Conservation (phyloP, 2,113 vertebrate genomes). For the Megaleporinus macrocephalus region DNA sequence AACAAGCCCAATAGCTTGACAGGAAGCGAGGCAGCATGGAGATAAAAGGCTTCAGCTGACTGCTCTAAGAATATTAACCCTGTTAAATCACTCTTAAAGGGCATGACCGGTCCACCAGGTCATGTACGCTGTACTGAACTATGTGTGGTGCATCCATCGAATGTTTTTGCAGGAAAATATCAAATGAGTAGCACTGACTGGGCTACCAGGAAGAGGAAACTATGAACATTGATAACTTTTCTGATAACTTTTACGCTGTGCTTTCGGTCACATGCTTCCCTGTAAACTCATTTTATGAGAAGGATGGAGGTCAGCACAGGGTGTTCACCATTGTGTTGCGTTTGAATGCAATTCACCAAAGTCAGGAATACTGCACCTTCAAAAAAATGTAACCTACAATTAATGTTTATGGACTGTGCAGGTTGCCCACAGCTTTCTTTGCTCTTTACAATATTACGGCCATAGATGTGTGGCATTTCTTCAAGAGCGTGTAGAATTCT, state of each 20-base stretch:
- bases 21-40: slow-evolving; percentile 62
- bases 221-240: background rate
- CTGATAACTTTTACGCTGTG: background rate
- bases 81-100: slow-evolving; percentile 15
- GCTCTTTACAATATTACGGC: background rate
- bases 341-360: background rate
- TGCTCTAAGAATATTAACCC: slow-evolving; percentile 23
- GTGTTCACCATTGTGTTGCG: background rate
- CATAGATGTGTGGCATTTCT: background rate
- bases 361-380: background rate
- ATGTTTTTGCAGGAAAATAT: background rate
- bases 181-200: background rate
- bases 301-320: background rate
- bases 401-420: background rate
- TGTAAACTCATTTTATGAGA: background rate
- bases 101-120: background rate
- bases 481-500: background rate
- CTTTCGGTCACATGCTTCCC: background rate
- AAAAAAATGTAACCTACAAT: background rate
- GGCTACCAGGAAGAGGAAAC: background rate
- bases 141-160: background rate
- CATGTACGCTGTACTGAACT: background rate
- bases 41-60: slow-evolving; percentile 59
- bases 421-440: background rate
- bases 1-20: slow-evolving; percentile 57